Conservation (phyloP, 2,888 invertebrate genomes). For the Eupithecia insigniata region DNA sequence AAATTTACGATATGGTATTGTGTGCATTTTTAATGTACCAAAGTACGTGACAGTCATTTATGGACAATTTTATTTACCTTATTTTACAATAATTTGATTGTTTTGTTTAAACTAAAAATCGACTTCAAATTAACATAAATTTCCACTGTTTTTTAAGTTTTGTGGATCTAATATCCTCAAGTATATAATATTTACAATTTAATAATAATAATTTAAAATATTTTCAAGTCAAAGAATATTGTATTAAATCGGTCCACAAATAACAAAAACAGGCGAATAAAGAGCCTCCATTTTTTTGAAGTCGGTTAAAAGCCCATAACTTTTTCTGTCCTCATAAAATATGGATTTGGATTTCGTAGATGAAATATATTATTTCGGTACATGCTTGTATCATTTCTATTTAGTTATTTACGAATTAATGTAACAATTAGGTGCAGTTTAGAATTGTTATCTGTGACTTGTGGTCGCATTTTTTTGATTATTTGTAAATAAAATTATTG, state of each 20-base stretch:
- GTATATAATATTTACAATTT: no score
- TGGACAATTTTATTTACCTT: not conserved
- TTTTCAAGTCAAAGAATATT: not conserved
- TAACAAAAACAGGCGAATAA: not conserved
- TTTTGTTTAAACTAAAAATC: not conserved
- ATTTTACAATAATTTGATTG: not conserved
- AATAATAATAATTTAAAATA: no score
- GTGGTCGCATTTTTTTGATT: conserved; percentile 69
- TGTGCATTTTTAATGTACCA: conserved; percentile 32
- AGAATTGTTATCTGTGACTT: conserved; percentile 67
- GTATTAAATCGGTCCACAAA: not conserved
- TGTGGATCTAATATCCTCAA: no score
- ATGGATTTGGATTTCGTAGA: conserved; percentile 1
- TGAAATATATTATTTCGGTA: conserved; percentile 10
- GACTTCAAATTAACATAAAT: not conserved
- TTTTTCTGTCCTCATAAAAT: not conserved
- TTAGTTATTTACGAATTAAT: conserved; percentile 26
- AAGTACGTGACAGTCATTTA: conserved; percentile 29
- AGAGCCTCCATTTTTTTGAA: not conserved
- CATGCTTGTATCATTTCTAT: conserved; percentile 24
- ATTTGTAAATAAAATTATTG: conserved; percentile 74
- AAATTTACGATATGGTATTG: conserved; percentile 11
- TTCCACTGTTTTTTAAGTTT: not conserved
- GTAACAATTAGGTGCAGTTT: conserved; percentile 52
- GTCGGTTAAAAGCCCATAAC: conserved; percentile 3